Base-by-base conservation (phyloP, 2,888 invertebrate species). In the Drosophila falleni region DNA sequence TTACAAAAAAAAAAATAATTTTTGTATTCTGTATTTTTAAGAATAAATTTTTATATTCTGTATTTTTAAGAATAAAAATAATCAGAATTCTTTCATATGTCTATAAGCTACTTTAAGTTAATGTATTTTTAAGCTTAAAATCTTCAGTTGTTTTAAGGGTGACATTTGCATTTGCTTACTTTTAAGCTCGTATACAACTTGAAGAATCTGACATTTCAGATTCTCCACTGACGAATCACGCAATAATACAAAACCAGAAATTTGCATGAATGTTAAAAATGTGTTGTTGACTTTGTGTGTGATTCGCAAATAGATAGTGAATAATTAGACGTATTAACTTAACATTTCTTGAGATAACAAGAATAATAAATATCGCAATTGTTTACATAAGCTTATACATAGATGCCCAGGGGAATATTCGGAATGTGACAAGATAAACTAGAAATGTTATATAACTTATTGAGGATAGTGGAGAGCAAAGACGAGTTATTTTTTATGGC, bases 201-300 rank as follows among this genome's bases (percentile, higher is more conserved):
- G 26, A 0, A 26, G n/a, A 26, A 51, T 51, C 37, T 37, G n/a
- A 51, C 37, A 37, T 26, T 37, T 51, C 19, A 19, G 19, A 19
- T 19, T 1, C 10, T 23, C 9, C 10, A 44, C 23, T n/a, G 3
- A 33, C 19, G n/a, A 66, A 23, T 11, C 19, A 23, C 23, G 10
- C 69, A 31, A 55, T 55, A 33, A 31, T n/a, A 39, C 44, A 15
- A 59, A n/a, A 71, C 54, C 33, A 41, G 31, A 53, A 58, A n/a
- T 37, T 47, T 70, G 67, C 37, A 50, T 55, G 33, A 42, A 46
- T 33, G 6, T 15, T 37, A 11, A 33, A 29, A 19, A 55, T 41
- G 35, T 44, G 15, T 15, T 13, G 35, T 58, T 74, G 33, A n/a
- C 37, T 19, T 39, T 67, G 47, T 15, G 51, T 59, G 51, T 19